phyloP scores from a whole-genome alignment of 2,113 vertebrate species.

The Gulo gulo region DNA sequence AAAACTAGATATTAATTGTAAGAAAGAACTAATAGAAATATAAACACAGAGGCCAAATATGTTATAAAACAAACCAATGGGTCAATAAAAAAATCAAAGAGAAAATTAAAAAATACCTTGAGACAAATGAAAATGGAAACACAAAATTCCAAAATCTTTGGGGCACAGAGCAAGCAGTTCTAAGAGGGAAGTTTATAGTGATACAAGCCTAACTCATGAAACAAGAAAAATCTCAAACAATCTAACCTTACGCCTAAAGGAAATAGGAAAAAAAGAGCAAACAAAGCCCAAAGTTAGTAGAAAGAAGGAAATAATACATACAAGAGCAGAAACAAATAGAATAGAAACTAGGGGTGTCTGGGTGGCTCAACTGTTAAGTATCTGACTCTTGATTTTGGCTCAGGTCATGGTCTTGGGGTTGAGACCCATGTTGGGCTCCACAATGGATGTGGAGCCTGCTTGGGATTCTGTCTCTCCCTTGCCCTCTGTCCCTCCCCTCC shows the following conservation, averaged over 20 bases:
- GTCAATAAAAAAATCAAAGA: not conserved
- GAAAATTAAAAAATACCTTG: not conserved
- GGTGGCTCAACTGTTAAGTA: not conserved
- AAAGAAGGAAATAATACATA: not conserved
- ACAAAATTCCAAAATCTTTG: not conserved
- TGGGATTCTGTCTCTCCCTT: not conserved
- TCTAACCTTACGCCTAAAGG: not conserved
- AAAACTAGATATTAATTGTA: not conserved
- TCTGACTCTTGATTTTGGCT: not conserved
- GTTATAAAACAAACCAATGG: not conserved
- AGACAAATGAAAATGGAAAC: not conserved
- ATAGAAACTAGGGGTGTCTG: not conserved
- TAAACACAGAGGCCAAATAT: not conserved
- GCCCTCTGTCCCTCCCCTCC: too few relatives aligned
- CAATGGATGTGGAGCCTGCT: not conserved
- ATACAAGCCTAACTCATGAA: not conserved
- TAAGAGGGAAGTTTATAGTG: not conserved
- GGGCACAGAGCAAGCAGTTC: not conserved
- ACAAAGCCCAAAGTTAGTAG: not conserved
- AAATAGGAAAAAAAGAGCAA: not conserved
- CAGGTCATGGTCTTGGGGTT: not conserved
- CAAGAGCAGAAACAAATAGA: not conserved
- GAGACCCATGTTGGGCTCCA: not conserved
- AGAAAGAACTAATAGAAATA: not conserved
- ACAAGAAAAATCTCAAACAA: not conserved